These are phyloP conservation scores for Bedellia somnulentella DNA, from an alignment of 2,888 invertebrate genomes.

Conservation along the genomic window DNA sequence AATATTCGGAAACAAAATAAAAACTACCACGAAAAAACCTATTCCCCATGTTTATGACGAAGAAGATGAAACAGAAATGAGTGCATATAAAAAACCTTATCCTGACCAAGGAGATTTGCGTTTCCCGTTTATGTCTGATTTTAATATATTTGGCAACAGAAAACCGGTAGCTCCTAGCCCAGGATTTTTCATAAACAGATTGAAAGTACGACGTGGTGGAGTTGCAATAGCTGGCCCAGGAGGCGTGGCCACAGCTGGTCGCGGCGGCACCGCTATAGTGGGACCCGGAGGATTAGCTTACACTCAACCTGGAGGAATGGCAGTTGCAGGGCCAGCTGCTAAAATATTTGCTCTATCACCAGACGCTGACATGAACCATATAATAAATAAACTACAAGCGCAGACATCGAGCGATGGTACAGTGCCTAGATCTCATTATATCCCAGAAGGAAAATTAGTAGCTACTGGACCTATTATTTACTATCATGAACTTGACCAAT, in stretches of 20 bases:
- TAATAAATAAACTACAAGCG: conserved; percentile 42
- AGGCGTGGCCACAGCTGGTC: conserved; percentile 79
- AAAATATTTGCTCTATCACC: conserved; percentile 69
- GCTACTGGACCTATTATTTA: conserved; percentile 76
- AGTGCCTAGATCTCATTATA: conserved; percentile 39
- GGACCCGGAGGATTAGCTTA: conserved; percentile 78
- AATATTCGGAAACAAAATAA: conserved; percentile 14
- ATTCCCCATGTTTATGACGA: conserved; percentile 8
- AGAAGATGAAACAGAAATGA: conserved; percentile 19
- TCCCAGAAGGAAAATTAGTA: conserved; percentile 69
- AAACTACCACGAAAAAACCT: conserved; percentile 14
- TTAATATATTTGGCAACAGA: conserved; percentile 26
- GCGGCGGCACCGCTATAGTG: conserved; percentile 78
- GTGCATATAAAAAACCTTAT: too few species aligned
- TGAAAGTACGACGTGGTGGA: conserved; percentile 73
- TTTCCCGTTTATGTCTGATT: conserved; percentile 22
- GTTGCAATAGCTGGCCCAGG: conserved; percentile 81
- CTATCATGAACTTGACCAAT: conserved; percentile 34
- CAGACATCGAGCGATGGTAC: conserved; percentile 21
- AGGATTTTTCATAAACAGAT: conserved; percentile 68
- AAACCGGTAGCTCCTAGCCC: conserved; percentile 44
- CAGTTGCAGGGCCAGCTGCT: conserved; percentile 75
- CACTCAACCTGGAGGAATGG: conserved; percentile 73
- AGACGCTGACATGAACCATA: conserved; percentile 59
- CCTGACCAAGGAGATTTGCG: conserved; percentile 24